Evolutionary conservation across 2,797 vertebrate species (phyloP).

Genomic region (Helarctos malayanus): DNA sequence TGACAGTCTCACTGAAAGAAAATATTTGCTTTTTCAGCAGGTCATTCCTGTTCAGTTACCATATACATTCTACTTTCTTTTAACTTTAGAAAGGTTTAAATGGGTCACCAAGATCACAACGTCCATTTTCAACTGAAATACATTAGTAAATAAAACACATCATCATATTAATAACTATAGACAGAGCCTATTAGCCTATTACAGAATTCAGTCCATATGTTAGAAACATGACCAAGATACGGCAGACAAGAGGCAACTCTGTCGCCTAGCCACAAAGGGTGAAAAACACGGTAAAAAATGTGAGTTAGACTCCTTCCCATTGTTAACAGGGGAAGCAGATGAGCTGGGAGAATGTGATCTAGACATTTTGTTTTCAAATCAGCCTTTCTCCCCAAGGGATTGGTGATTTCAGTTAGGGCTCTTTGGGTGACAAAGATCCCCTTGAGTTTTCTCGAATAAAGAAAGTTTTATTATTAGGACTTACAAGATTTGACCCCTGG

Average conservation of each 20-base stretch:
- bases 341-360: background rate
- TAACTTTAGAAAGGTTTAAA: background rate
- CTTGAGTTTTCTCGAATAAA: background rate
- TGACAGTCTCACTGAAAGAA: background rate
- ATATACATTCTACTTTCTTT: background rate
- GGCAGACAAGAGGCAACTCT: background rate
- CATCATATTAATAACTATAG: background rate
- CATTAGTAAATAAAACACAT: background rate
- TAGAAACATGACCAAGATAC: background rate
- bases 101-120: background rate
- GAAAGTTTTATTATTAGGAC: background rate
- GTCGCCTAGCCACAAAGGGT: background rate
- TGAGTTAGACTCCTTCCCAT: background rate
- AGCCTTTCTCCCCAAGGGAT: background rate
- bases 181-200: background rate
- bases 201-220: background rate
- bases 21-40: background rate
- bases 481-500: background rate
- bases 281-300: background rate
- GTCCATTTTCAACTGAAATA: background rate
- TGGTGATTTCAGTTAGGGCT: background rate
- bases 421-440: background rate
- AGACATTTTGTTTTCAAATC: background rate
- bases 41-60: background rate
- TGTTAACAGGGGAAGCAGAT: background rate